Evolutionary conservation across 1,140 invertebrate species (phyloP).

Genomic region (Sycophila sp.): DNA sequence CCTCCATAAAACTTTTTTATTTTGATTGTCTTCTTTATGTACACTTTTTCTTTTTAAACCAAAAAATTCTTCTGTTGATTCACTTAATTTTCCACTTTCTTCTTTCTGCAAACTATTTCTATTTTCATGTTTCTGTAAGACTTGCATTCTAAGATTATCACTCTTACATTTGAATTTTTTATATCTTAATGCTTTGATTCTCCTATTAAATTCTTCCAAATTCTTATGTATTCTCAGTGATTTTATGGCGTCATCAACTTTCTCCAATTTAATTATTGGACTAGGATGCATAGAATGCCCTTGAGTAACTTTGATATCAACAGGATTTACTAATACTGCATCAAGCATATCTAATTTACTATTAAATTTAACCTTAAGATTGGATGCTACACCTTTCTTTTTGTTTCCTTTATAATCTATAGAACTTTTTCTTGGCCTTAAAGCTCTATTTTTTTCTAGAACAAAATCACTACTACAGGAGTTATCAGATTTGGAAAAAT

Average conservation of each 20-base stretch:
- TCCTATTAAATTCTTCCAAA: slow-evolving; percentile 19
- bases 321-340: background rate
- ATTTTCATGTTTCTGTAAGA: background rate
- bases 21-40: background rate
- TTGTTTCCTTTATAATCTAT: slow-evolving; percentile 41
- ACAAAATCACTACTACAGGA: background rate
- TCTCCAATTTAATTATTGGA: slow-evolving; percentile 31
- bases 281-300: background rate
- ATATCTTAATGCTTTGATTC: background rate
- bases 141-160: background rate
- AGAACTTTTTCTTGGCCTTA: slow-evolving; percentile 47
- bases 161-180: background rate
- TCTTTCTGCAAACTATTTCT: background rate
- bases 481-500: background rate
- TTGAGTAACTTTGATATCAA: slow-evolving; percentile 1
- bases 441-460: slow-evolving; percentile 1
- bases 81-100: background rate
- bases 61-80: background rate
- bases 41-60: background rate
- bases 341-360: slow-evolving; percentile 22
- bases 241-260: slow-evolving; percentile 25
- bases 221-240: slow-evolving; percentile 6
- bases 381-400: slow-evolving; percentile 33
- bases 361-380: slow-evolving; percentile 35
- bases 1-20: background rate